A percentile compares a stretch with the other conserved stretches of the same genome.
phyloP scores from a whole-genome alignment of 2,797 vertebrate genomes.

The Cossypha polioptera region DNA sequence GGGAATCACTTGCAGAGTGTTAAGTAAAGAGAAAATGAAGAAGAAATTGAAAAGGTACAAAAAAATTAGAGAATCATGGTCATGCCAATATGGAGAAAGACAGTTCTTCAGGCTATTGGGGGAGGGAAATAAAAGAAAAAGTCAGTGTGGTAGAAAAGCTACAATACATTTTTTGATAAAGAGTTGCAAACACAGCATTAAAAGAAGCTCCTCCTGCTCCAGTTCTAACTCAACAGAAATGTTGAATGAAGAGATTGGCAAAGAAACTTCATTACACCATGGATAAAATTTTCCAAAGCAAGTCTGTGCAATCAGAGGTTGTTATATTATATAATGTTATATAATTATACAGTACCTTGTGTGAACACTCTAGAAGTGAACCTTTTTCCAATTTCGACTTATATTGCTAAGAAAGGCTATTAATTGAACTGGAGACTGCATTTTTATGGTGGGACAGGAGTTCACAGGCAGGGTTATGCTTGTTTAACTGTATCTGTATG shows the following conservation, averaged over 20 bases:
- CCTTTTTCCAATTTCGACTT: neutral
- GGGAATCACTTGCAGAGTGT: neutral
- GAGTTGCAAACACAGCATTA: neutral
- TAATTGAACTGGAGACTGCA: neutral
- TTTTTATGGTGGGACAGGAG: neutral
- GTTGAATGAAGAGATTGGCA: neutral
- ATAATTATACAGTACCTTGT: neutral
- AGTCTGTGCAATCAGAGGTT: neutral
- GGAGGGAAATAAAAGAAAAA: neutral
- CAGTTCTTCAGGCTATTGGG: neutral
- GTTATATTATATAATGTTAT: neutral
- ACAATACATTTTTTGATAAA: neutral
- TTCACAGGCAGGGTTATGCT: neutral
- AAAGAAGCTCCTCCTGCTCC: neutral
- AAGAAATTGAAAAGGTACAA: neutral
- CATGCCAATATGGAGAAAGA: neutral
- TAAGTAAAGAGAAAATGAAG: neutral
- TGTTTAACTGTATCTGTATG: neutral
- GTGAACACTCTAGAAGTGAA: neutral
- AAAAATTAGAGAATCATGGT: neutral
- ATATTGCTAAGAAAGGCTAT: neutral
- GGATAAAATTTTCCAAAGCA: neutral
- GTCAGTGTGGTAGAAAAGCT: neutral
- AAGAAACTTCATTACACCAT: neutral
- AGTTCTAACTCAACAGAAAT: neutral